Base-by-base conservation (phyloP, 2,797 vertebrate species). In the Cossypha polioptera region DNA sequence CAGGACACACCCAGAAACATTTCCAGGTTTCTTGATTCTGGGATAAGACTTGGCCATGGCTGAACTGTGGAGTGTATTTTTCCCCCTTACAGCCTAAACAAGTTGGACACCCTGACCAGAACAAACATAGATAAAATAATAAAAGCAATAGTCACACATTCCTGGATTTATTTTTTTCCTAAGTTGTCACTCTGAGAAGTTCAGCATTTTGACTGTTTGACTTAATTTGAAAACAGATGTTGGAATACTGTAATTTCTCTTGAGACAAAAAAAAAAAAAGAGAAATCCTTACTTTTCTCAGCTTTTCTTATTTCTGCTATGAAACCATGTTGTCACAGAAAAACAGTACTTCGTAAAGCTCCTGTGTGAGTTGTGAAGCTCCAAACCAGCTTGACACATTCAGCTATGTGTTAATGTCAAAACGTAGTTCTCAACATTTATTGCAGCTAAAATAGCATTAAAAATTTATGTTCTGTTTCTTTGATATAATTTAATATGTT, bases 191-290 rank as follows among this genome's bases (percentile, higher is more conserved):
- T 87, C 51, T 82, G 55, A 79, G 77, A 92, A 90, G 38, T 87
- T 94, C 47, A 42, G 17, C 61, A 50, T 92, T 95, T 85, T 92
- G 67, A 84, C 82, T 94, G 25, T 94, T 94, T 81, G 35, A 79
- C 63, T 92, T 95, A 92, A 93, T 95, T 94, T 89, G 53, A 90
- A 92, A 96, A 88, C 90, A 95, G 85, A 83, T 96, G 95, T 95
- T 96, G 33, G 58, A 95, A 88, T 86, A 92, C 54, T 91, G 35
- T 77, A 73, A 94, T 89, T 95, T 89, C 91, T 87, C 86, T 29
- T 61, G 75, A 87, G 84, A 74, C 6, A 63, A 66, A 75, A 91
- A 87, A 47, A 55, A 53, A 38, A 38, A 38, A 38, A 38, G 36
- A 86, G 94, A 69, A 55, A 43, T 48, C 50, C 62, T 80, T 68